Conservation (phyloP, 2,797 vertebrate genomes). For the Neoniphon sammara region DNA sequence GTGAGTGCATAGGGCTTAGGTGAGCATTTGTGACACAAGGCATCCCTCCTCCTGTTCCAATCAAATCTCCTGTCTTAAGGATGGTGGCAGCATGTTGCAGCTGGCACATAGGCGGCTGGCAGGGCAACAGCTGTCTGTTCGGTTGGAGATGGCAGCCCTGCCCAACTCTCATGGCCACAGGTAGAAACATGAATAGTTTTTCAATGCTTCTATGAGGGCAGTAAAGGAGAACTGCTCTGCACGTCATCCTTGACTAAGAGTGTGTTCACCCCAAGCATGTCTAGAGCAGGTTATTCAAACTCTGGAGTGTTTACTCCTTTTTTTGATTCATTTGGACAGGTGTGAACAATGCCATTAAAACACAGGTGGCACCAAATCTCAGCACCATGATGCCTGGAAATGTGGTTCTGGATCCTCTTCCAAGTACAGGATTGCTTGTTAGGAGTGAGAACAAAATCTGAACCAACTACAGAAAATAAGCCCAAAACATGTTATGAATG, state of each 20-base stretch:
- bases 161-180: background rate
- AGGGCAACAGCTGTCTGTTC: conserved; percentile 59
- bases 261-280: no score
- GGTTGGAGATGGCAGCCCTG: conserved; percentile 21
- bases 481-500: no score
- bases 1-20: conserved; percentile 32
- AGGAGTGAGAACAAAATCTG: no score
- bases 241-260: background rate
- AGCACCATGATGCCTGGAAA: no score
- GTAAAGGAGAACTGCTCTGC: conserved; percentile 13
- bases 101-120: conserved; percentile 53
- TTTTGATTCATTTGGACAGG: no score
- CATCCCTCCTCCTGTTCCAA: conserved; percentile 24
- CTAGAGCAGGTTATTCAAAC: no score
- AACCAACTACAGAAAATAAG: no score
- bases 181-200: background rate
- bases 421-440: no score
- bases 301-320: no score
- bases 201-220: background rate
- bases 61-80: conserved; percentile 16
- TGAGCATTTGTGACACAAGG: conserved; percentile 35
- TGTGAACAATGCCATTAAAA: no score
- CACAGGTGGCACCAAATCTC: no score
- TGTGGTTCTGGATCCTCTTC: no score
- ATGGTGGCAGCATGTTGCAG: conserved; percentile 39